phyloP scores from a whole-genome alignment of 2,888 invertebrate genomes.

The Blastobasis lacticolella region DNA sequence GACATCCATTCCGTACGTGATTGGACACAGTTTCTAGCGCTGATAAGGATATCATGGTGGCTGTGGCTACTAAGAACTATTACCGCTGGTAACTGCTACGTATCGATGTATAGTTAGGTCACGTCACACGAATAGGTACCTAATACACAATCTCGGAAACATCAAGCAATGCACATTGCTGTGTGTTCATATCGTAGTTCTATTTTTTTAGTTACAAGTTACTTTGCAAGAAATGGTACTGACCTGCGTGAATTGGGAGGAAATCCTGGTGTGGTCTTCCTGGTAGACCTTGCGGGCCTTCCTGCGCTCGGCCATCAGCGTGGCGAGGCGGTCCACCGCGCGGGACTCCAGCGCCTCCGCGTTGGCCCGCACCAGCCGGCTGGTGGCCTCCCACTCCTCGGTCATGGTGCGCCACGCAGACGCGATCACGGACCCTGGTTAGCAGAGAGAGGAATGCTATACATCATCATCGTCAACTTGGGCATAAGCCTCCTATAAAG shows the following conservation, averaged over 20 bases:
- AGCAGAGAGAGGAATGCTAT: neutral
- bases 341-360: constrained; percentile 89
- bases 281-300: constrained; percentile 89
- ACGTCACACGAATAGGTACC: no score
- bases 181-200: no score
- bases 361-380: constrained; percentile 86
- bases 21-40: no score
- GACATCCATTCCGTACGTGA: no score
- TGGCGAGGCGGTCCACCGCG: constrained; percentile 86
- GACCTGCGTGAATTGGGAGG: constrained; percentile 85
- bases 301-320: constrained; percentile 89
- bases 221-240: constrained; percentile 6
- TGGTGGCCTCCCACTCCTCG: constrained; percentile 91
- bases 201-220: no score
- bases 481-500: neutral
- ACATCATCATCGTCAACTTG: neutral
- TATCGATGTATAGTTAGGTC: no score
- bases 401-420: constrained; percentile 89
- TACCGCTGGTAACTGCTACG: no score
- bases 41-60: no score
- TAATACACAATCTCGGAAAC: no score
- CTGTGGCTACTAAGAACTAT: no score
- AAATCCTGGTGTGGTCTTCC: constrained; percentile 90
- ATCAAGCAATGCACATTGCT: no score
- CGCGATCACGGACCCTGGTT: constrained; percentile 77